These are phyloP conservation scores for Solenodon paradoxus DNA, from an alignment of 2,113 vertebrate species.

Conservation along the genomic window DNA sequence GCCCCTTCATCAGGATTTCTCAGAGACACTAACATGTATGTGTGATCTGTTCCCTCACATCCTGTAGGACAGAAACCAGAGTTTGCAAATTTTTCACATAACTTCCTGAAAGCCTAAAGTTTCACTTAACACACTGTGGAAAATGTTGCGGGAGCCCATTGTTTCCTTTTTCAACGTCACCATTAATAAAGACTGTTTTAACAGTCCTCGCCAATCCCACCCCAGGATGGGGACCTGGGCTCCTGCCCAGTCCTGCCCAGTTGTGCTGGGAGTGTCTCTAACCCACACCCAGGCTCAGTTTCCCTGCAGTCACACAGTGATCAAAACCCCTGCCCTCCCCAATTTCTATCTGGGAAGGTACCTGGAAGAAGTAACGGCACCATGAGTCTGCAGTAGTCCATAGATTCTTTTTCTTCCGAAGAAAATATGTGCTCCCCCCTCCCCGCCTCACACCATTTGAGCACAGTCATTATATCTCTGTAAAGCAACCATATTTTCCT, in stretches of 20 bases:
- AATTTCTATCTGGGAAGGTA: not conserved
- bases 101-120: not conserved
- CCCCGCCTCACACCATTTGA: not conserved
- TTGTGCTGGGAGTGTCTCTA: rapidly evolving
- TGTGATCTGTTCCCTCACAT: not conserved
- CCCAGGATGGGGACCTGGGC: no score
- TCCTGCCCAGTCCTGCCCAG: not conserved
- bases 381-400: not conserved
- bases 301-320: not conserved
- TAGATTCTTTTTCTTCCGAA: not conserved
- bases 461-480: not conserved
- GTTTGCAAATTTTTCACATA: not conserved
- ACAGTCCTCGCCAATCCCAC: not conserved
- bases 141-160: not conserved
- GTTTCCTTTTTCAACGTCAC: not conserved
- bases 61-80: not conserved
- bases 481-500: not conserved
- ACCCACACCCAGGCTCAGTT: not conserved
- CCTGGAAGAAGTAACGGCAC: not conserved
- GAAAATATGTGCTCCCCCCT: no score
- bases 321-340: not conserved
- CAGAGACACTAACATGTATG: rapidly evolving
- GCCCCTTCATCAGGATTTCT: not conserved
- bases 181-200: not conserved
- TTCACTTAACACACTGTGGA: not conserved